Percentiles rank a stretch among this genome's conserved stretches.
Evolutionary conservation across 53 echinoderm and acorn worm genomes (phyloP).

Genomic region (Paelopatides confundens): DNA sequence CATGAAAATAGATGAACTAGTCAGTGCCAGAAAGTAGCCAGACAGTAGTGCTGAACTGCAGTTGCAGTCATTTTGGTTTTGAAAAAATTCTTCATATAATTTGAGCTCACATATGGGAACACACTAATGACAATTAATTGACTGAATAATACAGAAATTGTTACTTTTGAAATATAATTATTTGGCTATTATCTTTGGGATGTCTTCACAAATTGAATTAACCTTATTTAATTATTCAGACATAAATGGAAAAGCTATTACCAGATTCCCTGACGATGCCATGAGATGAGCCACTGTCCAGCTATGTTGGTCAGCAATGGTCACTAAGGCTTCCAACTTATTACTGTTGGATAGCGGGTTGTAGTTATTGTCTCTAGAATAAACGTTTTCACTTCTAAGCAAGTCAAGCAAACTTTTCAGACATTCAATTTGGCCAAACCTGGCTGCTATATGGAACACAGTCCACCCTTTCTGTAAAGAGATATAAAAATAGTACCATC

Average conservation of each 20-base stretch:
- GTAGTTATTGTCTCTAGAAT: slow-evolving; percentile 1
- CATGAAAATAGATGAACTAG: background rate
- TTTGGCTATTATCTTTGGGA: no score
- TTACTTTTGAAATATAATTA: no score
- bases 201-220: no score
- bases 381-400: slow-evolving; percentile 17
- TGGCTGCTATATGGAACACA: slow-evolving; percentile 82
- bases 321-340: background rate
- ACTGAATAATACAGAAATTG: no score
- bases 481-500: no score
- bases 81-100: background rate
- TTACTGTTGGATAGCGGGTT: background rate
- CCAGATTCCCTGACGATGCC: slow-evolving; percentile 87
- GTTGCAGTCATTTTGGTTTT: background rate
- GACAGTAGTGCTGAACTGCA: background rate
- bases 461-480: slow-evolving; percentile 92
- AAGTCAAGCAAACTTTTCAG: slow-evolving; percentile 71
- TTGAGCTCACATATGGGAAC: no score
- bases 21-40: background rate
- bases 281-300: slow-evolving; percentile 92
- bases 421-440: slow-evolving; percentile 78
- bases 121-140: no score
- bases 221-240: no score
- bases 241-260: background rate
- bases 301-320: slow-evolving; percentile 79